phyloP scores from a whole-genome alignment of 2,888 invertebrate genomes.

The Xylota sylvarum region DNA sequence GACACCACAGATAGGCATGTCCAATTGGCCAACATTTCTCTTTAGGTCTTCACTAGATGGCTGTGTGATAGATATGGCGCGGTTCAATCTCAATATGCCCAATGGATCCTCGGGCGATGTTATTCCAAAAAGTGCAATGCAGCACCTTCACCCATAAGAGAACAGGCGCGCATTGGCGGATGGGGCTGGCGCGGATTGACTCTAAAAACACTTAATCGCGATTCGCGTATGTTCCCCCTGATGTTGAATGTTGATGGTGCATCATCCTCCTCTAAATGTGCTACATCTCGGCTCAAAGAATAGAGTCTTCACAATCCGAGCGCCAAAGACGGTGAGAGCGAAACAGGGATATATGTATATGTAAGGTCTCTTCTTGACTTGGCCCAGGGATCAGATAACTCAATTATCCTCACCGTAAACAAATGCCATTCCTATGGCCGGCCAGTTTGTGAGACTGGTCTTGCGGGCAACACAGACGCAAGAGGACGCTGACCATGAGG shows the following conservation, averaged over 20 bases:
- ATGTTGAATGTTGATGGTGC: constrained; percentile 19
- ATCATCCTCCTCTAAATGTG: constrained; percentile 26
- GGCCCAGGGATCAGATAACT: constrained; percentile 83
- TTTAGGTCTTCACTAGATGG: constrained; percentile 25
- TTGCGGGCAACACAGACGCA: constrained; percentile 23
- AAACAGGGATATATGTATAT: constrained; percentile 21
- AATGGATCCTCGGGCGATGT: constrained; percentile 20
- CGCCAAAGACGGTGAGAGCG: constrained; percentile 13
- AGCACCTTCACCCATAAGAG: constrained; percentile 24
- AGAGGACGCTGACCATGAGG: constrained; percentile 78
- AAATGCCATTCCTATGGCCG: constrained; percentile 79
- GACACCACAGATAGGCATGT: constrained; percentile 14
- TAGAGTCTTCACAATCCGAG: constrained; percentile 40
- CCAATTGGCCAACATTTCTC: constrained; percentile 36
- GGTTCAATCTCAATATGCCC: constrained; percentile 32
- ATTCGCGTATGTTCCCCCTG: constrained; percentile 28
- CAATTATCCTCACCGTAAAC: constrained; percentile 84
- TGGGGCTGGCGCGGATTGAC: constrained; percentile 40
- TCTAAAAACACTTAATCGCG: constrained; percentile 49
- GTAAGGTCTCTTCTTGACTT: constrained; percentile 41
- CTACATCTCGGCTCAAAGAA: constrained; percentile 15
- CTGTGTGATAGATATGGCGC: constrained; percentile 37
- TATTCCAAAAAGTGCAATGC: constrained; percentile 10
- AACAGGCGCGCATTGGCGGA: constrained; percentile 14
- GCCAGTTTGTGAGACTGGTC: constrained; percentile 72